Base-by-base conservation (phyloP, 1,140 invertebrate genomes). In the Kradibia gibbosae region DNA sequence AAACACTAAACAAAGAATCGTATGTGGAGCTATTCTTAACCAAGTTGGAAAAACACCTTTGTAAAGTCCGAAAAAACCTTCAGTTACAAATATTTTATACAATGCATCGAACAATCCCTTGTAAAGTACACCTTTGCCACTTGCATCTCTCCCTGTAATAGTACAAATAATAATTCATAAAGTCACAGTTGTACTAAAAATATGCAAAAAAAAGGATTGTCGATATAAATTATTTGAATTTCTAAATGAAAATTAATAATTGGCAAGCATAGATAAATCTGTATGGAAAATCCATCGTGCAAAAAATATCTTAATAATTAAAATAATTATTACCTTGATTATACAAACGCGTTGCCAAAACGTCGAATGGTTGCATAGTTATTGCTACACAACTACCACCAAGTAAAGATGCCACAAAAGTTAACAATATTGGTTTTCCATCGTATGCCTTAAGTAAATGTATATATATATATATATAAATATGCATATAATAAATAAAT, bases 331-430 rank as follows among this genome's bases (percentile, higher is more conserved):
- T 91, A 95, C 95, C 94, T 94, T 99, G 97, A 91, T 99, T 98
- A 84, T 98, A 98, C 22, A 99, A 91, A 65, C 97, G 92, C 0
- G 97, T 98, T 2, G 96, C 95, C 53, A 98, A 93, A 0, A 98
- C 95, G 90, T 99, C 97, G 84, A 98, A 97, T 0, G 97, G 97
- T 50, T 97, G 97, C 91, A 98, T 96, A 53, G 94, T 94, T 0
- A 96, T 57, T 0, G 96, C 95, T 87, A 98, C 96, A 20, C 95
- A 93, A 22, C 96, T 88, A 0, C 97, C 97, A 15, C 96, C 96
- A 13, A 96, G 89, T 86, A 96, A 93, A 45, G 96, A 95, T 7
- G 96, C 94, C n/a, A 93, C 84, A 84, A 98, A 95, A 0, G 96
- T 95, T 78, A 94, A 93, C 50, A 94, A 84, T 83, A 95, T 92